Evolutionary conservation across 2,113 vertebrate genomes (phyloP), one percentile per base, ranked within the genome.

Genomic region (Hippocampus abdominalis): DNA sequence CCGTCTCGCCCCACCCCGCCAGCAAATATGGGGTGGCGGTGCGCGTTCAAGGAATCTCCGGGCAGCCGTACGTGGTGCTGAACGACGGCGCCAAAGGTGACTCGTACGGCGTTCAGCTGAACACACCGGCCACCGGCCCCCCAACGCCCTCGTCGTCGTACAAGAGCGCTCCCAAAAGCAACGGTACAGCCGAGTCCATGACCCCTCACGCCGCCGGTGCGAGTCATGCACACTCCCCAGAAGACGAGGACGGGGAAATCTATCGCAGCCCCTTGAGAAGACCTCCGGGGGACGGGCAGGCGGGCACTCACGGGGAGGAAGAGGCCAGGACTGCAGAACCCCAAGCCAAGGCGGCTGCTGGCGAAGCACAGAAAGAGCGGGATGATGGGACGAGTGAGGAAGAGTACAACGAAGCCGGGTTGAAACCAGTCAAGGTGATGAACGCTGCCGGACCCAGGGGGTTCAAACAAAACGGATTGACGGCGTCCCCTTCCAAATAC

Each of bases 51-150:
- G 96, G 96, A 64, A 97, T 98, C 8, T 96, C 94, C 0, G 96
- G 96, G 3, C 96, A 98, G 79, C 96, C 96, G 2, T 98, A 97
- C 3, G 95, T 98, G 25, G 95, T 98, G 23, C 91, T 98, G 57
- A 95, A 98, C 81, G 96, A 96, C 0, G 95, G 96, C 0, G 94
- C 96, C 70, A 95, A 96, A 71, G 93, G 95, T 0, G 74, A 94
- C 18, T 95, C 96, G 0, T 96, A 96, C 0, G 96, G 96, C 18
- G 95, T 98, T 56, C 93, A 93, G 69, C 81, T 93, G 1, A 92
- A 92, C 65, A 81, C 51, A 18, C 87, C 80, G 44, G 53, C 62
- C 21, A 57, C 94, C 36, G 69, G 62, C 69, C 84, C 92, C 0
- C 91, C 91, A n/a, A 89, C 91, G 23, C 90, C 77, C 54, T 1